Base-by-base conservation (phyloP, 2,797 vertebrate genomes). In the Lepidocolaptes lacrymiger region DNA sequence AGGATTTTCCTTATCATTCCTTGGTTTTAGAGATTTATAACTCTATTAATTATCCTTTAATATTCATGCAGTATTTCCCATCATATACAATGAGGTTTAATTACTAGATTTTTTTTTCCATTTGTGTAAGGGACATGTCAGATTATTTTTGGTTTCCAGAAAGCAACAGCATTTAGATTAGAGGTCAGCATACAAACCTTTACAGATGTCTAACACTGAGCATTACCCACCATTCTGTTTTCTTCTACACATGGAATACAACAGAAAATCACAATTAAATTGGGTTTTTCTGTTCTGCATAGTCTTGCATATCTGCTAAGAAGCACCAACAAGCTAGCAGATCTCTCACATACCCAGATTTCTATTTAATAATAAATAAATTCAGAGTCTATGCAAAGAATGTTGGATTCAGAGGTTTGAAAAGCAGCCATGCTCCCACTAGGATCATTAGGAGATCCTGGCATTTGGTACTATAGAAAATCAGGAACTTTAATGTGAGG, bases 1-100 rank as follows among this genome's bases (percentile, higher is more conserved):
- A 94, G 93, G 66, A 93, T 86, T 94, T 97, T 68, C 76, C 92
- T 91, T 81, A 91, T 87, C 26, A 55, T 64, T 74, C 69, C 62
- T 67, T 80, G 75, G 46, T 7, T 96, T 91, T 72, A 72, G 66
- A 94, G 85, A 81, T 90, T 82, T 84, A 78, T 71, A 91, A 91
- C 39, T 96, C 82, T 76, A 88, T 84, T 92, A 73, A 86, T 95
- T 71, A 82, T n/a, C 32, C 46, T 77, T 92, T 93, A 86, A 71
- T 95, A 93, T 85, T 93, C 66, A 68, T 48, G 51, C 26, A 77
- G 74, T 30, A 93, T 54, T 73, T 67, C 28, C 63, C 58, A 72
- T 55, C n/a, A 34, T 15, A 28, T 55, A 85, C 66, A 81, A 63
- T 44, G 19, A 18, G 26, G 43, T 83, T 94, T 83, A 74, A 77